A percentile compares a stretch with the other conserved stretches of the same genome.
These are phyloP conservation scores for Arvicanthis niloticus DNA, from an alignment of 2,113 vertebrate species.

Conservation along the genomic window DNA sequence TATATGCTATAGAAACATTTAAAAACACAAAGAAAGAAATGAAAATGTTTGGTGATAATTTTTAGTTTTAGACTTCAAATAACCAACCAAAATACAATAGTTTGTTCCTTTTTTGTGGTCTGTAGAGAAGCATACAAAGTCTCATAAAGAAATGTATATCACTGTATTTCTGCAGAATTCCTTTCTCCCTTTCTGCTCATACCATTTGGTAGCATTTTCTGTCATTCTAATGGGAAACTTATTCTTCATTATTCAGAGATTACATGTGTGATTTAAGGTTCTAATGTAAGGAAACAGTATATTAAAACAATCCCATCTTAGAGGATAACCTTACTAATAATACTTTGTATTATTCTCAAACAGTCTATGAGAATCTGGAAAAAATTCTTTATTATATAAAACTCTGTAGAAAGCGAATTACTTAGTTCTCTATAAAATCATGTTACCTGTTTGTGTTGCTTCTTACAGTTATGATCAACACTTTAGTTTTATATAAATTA, in stretches of 20 bases:
- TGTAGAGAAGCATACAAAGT: background rate
- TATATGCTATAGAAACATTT: background rate
- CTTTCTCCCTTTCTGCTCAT: background rate
- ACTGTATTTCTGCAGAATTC: background rate
- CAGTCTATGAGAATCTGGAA: slow-evolving; percentile 28
- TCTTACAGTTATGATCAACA: background rate
- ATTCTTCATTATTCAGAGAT: background rate
- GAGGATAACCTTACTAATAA: slow-evolving; percentile 7
- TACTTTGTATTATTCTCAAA: background rate
- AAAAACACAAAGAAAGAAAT: background rate
- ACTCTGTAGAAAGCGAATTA: background rate
- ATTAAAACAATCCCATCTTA: background rate
- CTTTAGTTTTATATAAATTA: background rate
- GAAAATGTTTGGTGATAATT: background rate
- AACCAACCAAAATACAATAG: background rate
- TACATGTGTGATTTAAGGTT: background rate
- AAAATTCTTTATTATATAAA: background rate
- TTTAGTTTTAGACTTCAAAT: slow-evolving; percentile 3
- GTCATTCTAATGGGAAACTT: background rate
- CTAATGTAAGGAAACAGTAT: slow-evolving; percentile 32
- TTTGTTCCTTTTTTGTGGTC: slow-evolving; percentile 7
- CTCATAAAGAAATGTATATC: slow-evolving; percentile 25
- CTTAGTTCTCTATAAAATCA: slow-evolving; percentile 39
- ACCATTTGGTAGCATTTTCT: background rate
- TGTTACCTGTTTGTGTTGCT: background rate